A percentile compares a stretch with the other conserved stretches of the same genome.
Evolutionary conservation across 1,140 invertebrate species (phyloP).

Genomic region (Sitophilus oryzae): DNA sequence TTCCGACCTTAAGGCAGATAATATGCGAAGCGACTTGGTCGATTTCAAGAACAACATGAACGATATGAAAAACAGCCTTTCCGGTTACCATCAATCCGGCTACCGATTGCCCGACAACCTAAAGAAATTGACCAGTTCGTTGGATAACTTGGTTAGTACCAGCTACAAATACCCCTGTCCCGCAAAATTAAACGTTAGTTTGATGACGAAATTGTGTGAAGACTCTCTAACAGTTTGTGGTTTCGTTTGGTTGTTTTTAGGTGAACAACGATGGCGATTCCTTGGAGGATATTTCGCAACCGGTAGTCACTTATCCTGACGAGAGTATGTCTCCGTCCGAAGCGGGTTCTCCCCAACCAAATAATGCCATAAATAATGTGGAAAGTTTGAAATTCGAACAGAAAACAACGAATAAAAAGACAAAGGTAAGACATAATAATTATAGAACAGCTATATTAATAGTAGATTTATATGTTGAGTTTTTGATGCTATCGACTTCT

Average conservation of each 20-base stretch:
- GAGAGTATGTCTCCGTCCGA: slow-evolving; percentile 59
- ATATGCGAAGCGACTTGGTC: slow-evolving; percentile 66
- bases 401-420: slow-evolving; percentile 70
- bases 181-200: not conserved
- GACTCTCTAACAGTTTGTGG: not conserved
- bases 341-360: slow-evolving; percentile 44
- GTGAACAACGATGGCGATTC: slow-evolving; percentile 28
- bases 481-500: too few relatives aligned
- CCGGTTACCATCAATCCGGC: slow-evolving; percentile 23
- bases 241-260: slow-evolving; percentile 10
- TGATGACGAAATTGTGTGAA: not conserved
- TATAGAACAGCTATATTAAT: too few relatives aligned
- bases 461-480: too few relatives aligned
- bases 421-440: slow-evolving; percentile 52
- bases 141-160: slow-evolving; percentile 55
- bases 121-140: slow-evolving; percentile 45
- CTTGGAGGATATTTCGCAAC: slow-evolving; percentile 38
- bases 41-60: slow-evolving; percentile 71
- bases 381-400: slow-evolving; percentile 73
- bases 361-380: slow-evolving; percentile 46
- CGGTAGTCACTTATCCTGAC: slow-evolving; percentile 72
- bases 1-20: slow-evolving; percentile 62
- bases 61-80: slow-evolving; percentile 62
- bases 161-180: not conserved
- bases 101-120: slow-evolving; percentile 35